Evolutionary conservation across 2,113 vertebrate species (phyloP).

Genomic region (Gopherus evgoodei): DNA sequence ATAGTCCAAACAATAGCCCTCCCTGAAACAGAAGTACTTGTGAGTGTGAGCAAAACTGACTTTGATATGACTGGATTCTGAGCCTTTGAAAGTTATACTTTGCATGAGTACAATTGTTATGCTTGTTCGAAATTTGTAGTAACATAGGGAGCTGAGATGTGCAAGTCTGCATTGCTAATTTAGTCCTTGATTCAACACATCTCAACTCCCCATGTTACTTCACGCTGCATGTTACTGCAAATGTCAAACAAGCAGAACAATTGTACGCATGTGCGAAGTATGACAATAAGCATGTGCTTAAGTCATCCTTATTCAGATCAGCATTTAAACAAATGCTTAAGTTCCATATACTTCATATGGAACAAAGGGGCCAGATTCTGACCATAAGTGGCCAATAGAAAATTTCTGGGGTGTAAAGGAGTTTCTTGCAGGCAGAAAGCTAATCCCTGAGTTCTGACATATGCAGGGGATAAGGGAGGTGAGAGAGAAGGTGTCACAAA

Average conservation of each 20-base stretch:
- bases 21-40: neutral
- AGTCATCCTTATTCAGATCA: neutral
- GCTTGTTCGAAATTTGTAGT: neutral
- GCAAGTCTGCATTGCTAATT: fast-evolving
- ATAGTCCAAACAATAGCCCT: neutral
- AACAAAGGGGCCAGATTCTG: neutral
- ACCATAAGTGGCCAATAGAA: neutral
- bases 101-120: neutral
- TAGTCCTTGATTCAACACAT: neutral
- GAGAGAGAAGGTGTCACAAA: neutral
- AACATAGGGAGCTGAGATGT: neutral
- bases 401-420: neutral
- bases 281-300: neutral
- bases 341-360: neutral
- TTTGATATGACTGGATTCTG: neutral
- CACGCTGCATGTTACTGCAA: neutral
- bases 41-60: neutral
- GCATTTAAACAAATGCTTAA: neutral
- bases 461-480: neutral
- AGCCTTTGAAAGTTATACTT: neutral
- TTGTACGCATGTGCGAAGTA: neutral
- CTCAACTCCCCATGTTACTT: no score
- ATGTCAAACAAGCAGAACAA: neutral
- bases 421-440: neutral
- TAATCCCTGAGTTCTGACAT: neutral